Percentiles rank a stretch among this genome's conserved stretches.
Conservation (phyloP, 2,888 invertebrate species). For the Leptopterna dolabrata region DNA sequence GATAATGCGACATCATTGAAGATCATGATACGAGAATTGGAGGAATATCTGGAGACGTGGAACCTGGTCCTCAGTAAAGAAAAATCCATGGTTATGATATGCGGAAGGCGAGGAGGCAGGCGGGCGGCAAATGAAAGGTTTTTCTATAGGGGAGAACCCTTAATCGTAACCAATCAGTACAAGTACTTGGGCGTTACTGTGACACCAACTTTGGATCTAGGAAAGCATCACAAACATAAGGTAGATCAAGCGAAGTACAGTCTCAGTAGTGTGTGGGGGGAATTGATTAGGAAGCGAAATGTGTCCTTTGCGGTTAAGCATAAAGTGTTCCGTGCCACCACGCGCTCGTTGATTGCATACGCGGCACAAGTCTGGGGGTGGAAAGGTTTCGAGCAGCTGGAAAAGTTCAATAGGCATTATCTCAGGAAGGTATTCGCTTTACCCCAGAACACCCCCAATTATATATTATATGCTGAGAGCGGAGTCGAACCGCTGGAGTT, state of each 20-base stretch:
- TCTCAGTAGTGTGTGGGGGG: neutral
- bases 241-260: neutral
- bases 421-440: slow-evolving; percentile 8
- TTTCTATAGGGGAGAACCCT: neutral
- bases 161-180: neutral
- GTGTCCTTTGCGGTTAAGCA: neutral
- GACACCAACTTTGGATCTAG: slow-evolving; percentile 10
- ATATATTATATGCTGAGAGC: slow-evolving; percentile 34
- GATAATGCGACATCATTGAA: slow-evolving; percentile 52
- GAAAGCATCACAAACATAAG: neutral
- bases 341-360: neutral
- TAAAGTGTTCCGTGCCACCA: slow-evolving; percentile 25
- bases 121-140: neutral
- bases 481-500: neutral
- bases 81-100: slow-evolving; percentile 59
- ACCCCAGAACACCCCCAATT: slow-evolving; percentile 44
- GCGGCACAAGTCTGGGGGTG: slow-evolving; percentile 45
- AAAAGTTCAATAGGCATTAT: slow-evolving; percentile 28
- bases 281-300: neutral
- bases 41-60: slow-evolving; percentile 56
- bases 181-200: slow-evolving; percentile 40
- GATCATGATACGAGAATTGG: slow-evolving; percentile 56
- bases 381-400: neutral
- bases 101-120: slow-evolving; percentile 43
- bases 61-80: slow-evolving; percentile 58